These are phyloP conservation scores for Whitmania pigra DNA, from an alignment of 1,140 invertebrate species.

Conservation along the genomic window DNA sequence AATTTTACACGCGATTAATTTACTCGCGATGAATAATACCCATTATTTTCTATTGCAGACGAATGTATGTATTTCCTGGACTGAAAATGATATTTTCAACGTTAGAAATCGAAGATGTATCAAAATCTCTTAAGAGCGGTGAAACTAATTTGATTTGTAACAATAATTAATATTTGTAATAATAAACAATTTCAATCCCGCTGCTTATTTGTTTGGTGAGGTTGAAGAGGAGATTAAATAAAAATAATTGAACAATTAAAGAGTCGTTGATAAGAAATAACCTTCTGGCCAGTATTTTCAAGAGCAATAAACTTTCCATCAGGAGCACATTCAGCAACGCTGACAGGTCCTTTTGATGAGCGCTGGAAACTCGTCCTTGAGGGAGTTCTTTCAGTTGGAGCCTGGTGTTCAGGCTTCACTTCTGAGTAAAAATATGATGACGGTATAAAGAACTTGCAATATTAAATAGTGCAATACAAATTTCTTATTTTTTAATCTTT, in stretches of 20 bases:
- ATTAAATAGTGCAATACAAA: neutral
- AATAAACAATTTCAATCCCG: too few species aligned
- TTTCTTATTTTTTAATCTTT: neutral
- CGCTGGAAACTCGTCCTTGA: slow-evolving; percentile 20
- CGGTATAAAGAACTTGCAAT: neutral
- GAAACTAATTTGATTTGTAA: too few species aligned
- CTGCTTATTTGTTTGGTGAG: too few species aligned
- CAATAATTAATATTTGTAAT: too few species aligned
- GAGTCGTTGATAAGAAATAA: neutral
- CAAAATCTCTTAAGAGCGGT: too few species aligned
- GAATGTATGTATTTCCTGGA: too few species aligned
- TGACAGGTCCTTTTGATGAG: slow-evolving; percentile 17
- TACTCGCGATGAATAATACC: too few species aligned
- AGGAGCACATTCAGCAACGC: slow-evolving; percentile 13
- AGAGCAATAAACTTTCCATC: slow-evolving; percentile 20
- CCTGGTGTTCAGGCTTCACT: neutral
- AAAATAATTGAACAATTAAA: neutral
- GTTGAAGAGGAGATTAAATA: too few species aligned
- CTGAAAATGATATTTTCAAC: too few species aligned
- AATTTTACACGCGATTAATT: too few species aligned
- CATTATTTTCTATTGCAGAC: too few species aligned
- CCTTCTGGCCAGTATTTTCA: slow-evolving; percentile 21
- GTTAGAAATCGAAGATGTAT: too few species aligned
- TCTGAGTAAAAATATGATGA: neutral
- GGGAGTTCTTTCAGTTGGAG: neutral